These are phyloP conservation scores for Drosophila rellima DNA, from an alignment of 2,888 invertebrate species.

Conservation along the genomic window DNA sequence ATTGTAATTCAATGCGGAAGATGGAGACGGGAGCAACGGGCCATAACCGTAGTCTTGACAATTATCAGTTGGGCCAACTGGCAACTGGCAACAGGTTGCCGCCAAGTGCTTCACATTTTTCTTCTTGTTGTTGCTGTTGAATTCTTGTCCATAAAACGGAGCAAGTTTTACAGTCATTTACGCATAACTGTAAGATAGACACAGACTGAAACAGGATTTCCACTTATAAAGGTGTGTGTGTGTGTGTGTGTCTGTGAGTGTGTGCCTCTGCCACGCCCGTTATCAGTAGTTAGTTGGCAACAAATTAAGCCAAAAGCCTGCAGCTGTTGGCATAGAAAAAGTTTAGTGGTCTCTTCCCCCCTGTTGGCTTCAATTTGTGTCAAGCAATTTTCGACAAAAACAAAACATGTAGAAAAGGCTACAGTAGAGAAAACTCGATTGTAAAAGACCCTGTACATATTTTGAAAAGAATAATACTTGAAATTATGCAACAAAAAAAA, in stretches of 20 bases:
- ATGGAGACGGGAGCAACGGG: slow-evolving; percentile 27
- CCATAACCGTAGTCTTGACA: slow-evolving; percentile 68
- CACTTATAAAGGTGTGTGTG: slow-evolving; percentile 15
- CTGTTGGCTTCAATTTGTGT: slow-evolving; percentile 67
- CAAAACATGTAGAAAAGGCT: slow-evolving; percentile 10
- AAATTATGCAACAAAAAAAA: too few relatives aligned
- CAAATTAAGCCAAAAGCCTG: slow-evolving; percentile 66
- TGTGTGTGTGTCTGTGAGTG: slow-evolving; percentile 29
- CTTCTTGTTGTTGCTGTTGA: slow-evolving; percentile 38
- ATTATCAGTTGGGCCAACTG: slow-evolving; percentile 66
- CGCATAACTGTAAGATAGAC: slow-evolving; percentile 79
- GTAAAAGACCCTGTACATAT: not conserved
- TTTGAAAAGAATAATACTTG: not conserved
- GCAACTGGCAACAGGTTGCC: slow-evolving; percentile 65
- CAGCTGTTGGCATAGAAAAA: slow-evolving; percentile 64
- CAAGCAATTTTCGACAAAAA: slow-evolving; percentile 56
- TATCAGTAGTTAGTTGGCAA: slow-evolving; percentile 46
- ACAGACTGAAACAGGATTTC: slow-evolving; percentile 68
- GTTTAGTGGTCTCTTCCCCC: slow-evolving; percentile 53
- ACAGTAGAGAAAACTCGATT: not conserved
- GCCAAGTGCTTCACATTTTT: slow-evolving; percentile 70
- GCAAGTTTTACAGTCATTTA: slow-evolving; percentile 73
- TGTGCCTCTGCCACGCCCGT: slow-evolving; percentile 53
- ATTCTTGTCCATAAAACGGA: slow-evolving; percentile 70
- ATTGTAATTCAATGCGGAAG: slow-evolving; percentile 83